Evolutionary conservation across 2,113 vertebrate genomes (phyloP), one percentile per base, ranked within the genome.

Genomic region (Lipophrys pholis): DNA sequence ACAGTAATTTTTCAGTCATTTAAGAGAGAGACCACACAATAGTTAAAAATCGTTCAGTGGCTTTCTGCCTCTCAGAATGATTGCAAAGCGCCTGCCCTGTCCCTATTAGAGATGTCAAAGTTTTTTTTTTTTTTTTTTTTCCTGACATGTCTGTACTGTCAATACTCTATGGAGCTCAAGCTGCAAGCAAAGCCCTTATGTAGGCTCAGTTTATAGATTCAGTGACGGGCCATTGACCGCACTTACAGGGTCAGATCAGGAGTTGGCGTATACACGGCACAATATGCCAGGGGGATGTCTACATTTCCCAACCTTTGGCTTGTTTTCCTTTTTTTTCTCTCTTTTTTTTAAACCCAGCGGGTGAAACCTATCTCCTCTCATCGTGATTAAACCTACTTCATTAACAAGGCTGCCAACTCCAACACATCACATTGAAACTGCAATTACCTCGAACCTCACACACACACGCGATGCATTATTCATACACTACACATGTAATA

Each of bases 61-160:
- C 57, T 50, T 45, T 30, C 49, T 76, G 51, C 65, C 39, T 7
- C 14, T 73, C 63, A 35, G 53, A 48, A 59, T 56, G 58, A 65
- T 43, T 56, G 39, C 68, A 45, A 11, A 16, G 39, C 1, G 3
- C 9, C 11, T 41, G 38, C 11, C 17, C 30, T 30, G 76, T 63
- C 30, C 60, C 16, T 17, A 42, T 80, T 76, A 78, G 78, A 78
- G 53, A 46, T 62, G 21, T 60, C 35, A 51, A 17, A 11, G 7
- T 12, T 5, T 4, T 51, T 61, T 58, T 35, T 56, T 43, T 40
- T 43, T 40, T 43, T 10, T 53, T 48, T 11, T 53, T 43, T 30
- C 12, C 9, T 40, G 15, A 5, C 7, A 36, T 40, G 14, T 56
- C 57, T 6, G 40, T 15, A 2, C n/a, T 21, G 16, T 12, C 3